phyloP scores from a whole-genome alignment of 30 jellyfish, hydroid and myxozoan species.

The Cassiopea andromeda region DNA sequence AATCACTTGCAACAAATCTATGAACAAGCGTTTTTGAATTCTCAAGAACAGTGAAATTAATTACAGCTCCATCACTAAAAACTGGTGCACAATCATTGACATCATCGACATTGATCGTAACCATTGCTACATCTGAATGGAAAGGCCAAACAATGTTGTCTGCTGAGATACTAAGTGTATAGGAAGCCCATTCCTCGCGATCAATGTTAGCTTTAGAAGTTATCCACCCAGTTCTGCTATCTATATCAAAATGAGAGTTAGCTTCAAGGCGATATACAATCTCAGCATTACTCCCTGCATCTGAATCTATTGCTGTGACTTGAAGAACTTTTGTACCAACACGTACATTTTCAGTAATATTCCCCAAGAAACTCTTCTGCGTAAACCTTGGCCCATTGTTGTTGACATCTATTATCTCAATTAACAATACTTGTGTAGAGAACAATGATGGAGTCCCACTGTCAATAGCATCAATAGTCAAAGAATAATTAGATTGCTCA shows the following conservation, averaged over 20 bases:
- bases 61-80: conserved; percentile 69
- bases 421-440: conserved; percentile 34
- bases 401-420: conserved; percentile 85
- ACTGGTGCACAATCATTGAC: conserved; percentile 92
- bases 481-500: conserved; percentile 57
- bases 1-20: conserved; percentile 87
- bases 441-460: conserved; percentile 62
- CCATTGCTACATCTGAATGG: conserved; percentile 77
- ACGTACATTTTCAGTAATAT: conserved; percentile 67
- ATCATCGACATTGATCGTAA: conserved; percentile 80
- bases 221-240: conserved; percentile 80
- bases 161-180: conserved; percentile 74
- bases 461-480: conserved; percentile 79
- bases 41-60: conserved; percentile 73
- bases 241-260: conserved; percentile 72
- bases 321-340: conserved; percentile 76
- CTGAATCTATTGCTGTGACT: conserved; percentile 80
- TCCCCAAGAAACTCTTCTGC: conserved; percentile 60
- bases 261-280: conserved; percentile 61
- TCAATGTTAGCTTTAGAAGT: conserved; percentile 71
- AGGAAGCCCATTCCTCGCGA: conserved; percentile 78
- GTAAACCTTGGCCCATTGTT: conserved; percentile 84
- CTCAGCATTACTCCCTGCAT: conserved; percentile 73
- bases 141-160: conserved; percentile 77
- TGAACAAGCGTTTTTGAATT: conserved; percentile 70